Evolutionary conservation across 2,113 vertebrate species (phyloP), one percentile per base, ranked within the genome.

Genomic region (Xerus inauris): DNA sequence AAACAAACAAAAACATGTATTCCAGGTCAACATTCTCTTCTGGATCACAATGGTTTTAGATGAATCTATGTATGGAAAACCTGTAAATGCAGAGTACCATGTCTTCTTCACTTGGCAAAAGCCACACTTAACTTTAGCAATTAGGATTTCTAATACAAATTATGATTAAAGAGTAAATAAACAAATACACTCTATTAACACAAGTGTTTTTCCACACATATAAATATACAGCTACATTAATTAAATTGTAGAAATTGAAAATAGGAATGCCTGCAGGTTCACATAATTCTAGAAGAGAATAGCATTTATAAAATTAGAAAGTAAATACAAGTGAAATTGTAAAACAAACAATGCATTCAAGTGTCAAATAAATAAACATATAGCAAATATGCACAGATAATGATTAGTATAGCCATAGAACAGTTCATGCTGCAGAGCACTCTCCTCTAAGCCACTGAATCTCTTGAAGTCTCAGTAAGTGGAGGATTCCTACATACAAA

Each of bases 181-280:
- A 38, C 6, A 71, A 75, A 64, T 59, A 20, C 3, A 85, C 19
- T 54, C 65, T 65, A 26, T 79, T 79, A 84, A 59, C 12, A 85
- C 73, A 73, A 69, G 3, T n/a, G 28, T 71, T n/a, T 24, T 92
- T 89, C 40, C 12, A 82, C 19, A 87, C 8, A 88, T 47, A 59
- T 40, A 51, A n/a, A 12, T 8, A 16, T 19, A 62, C 35, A 85
- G 10, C 32, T 28, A 73, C 7, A 62, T 47, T 89, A 51, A 94
- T 94, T 92, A 76, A 89, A 76, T 42, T 38, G 32, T 64, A 51
- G 26, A 65, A 89, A 83, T 87, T 65, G 75, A 65, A 96, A 90
- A 57, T 49, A 77, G 69, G 87, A 83, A 62, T 77, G 38, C 19
- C 62, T 92, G 87, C 42, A 81, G 65, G 28, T 81, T 73, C 67